These are phyloP conservation scores for Stegophylla sp. DNA, from an alignment of 2,888 invertebrate genomes.

Conservation along the genomic window DNA sequence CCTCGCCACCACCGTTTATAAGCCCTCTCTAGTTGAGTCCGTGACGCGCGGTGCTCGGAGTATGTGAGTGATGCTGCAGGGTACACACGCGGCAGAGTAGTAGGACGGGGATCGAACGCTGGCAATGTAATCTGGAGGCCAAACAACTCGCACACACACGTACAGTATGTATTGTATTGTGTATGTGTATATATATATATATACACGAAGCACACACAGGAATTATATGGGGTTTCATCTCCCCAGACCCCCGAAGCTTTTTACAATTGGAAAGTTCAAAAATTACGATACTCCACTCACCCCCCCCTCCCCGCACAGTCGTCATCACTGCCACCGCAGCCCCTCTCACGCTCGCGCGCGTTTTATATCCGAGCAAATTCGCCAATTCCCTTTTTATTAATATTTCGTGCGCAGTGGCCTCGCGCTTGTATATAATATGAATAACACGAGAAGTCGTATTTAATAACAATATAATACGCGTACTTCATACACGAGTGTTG, in stretches of 20 bases:
- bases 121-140: slow-evolving; percentile 52
- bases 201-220: not conserved
- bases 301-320: not conserved
- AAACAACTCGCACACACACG: slow-evolving; percentile 22
- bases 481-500: not conserved
- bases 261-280: slow-evolving; percentile 50
- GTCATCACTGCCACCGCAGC: not conserved
- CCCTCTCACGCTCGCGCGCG: not conserved
- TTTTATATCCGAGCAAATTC: slow-evolving; percentile 28
- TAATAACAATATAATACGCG: not conserved
- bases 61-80: too few species aligned
- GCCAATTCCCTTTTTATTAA: slow-evolving; percentile 44
- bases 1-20: too few species aligned
- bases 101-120: not conserved
- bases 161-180: too few species aligned
- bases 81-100: too few species aligned
- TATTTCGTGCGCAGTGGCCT: not conserved
- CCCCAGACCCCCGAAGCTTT: slow-evolving; percentile 50
- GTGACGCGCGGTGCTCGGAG: not conserved
- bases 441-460: not conserved
- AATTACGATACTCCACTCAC: slow-evolving; percentile 12
- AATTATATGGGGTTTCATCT: slow-evolving; percentile 41
- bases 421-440: not conserved
- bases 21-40: not conserved
- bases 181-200: not conserved